Evolutionary conservation across 1,140 invertebrate genomes (phyloP), one percentile per base, ranked within the genome.

Genomic region (Penaeus chinensis): DNA sequence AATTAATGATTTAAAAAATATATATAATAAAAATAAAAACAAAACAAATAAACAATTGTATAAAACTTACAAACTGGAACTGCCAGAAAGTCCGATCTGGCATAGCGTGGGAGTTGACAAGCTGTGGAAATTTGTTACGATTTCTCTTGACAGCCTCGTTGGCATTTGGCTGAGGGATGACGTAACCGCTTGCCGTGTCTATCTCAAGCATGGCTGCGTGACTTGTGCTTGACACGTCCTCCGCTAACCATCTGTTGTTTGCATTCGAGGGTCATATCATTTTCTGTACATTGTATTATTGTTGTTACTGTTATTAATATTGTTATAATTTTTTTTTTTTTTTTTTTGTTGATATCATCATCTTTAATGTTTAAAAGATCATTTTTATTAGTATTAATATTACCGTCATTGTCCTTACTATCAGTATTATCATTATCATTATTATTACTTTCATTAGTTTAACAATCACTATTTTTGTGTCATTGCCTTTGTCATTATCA

Each of bases 141-240:
- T 47, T 62, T 0, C 63, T 37, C 65, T 61, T 79, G 54, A 74
- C 87, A 37, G 74, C 54, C 22, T 24, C 92, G 94, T 94, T 94
- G 91, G 94, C 93, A 81, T 93, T 92, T 91, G 94, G 94, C 90
- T 94, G 94, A 84, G 93, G 91, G 13, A 94, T 91, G 37, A 92
- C 91, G 91, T 94, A 95, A 16, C 94, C 94, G n/a, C 94, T 93
- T 8, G 94, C 94, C 24, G 94, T 91, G 74, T 94, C 93, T n/a
- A 95, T 91, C 90, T 94, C 94, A 69, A 95, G 89, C 0, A 94
- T 93, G 19, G 93, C 92, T 22, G 93, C 91, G 22, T 94, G 94
- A 85, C 93, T 93, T 11, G 88, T 90, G 61, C 88, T 65, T 54
- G 74, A 81, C 20, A 89, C 74, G n/a, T 89, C 88, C n/a, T 76